Conservation (phyloP, 2,888 invertebrate genomes). For the Campopleginae sp. region DNA sequence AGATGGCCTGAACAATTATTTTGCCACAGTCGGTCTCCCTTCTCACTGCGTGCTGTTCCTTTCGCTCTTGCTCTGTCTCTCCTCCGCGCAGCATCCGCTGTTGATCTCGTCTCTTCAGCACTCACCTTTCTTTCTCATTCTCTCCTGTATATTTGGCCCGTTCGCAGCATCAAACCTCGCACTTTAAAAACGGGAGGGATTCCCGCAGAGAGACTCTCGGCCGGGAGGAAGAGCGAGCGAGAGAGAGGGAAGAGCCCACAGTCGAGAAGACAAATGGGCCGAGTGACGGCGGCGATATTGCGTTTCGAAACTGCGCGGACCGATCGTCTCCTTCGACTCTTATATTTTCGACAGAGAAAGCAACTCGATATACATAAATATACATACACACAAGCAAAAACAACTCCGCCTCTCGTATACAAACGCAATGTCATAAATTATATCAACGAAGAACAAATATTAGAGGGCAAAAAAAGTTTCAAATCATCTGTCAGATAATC, state of each 20-base stretch:
- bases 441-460: conserved; percentile 32
- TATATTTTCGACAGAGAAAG: conserved; percentile 80
- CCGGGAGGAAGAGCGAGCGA: conserved; percentile 64
- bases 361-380: conserved; percentile 71
- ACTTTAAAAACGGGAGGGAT: conserved; percentile 74
- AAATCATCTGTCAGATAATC: conserved; percentile 10
- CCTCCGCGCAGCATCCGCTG: conserved; percentile 26
- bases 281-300: conserved; percentile 83
- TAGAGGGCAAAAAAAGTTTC: not conserved
- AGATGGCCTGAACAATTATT: conserved; percentile 79
- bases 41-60: conserved; percentile 44
- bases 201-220: conserved; percentile 80
- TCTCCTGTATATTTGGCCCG: conserved; percentile 5
- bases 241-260: conserved; percentile 72
- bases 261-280: conserved; percentile 82
- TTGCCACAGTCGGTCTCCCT: conserved; percentile 72
- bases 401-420: conserved; percentile 1
- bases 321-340: conserved; percentile 72
- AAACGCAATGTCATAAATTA: conserved; percentile 39
- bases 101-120: conserved; percentile 34
- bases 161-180: conserved; percentile 58
- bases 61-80: conserved; percentile 46
- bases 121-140: conserved; percentile 63
- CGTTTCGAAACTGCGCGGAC: conserved; percentile 80
- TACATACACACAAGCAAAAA: not conserved